Evolutionary conservation across 1,140 invertebrate species (phyloP), one percentile per base, ranked within the genome.

Genomic region (Ctenoplectra terminalis): DNA sequence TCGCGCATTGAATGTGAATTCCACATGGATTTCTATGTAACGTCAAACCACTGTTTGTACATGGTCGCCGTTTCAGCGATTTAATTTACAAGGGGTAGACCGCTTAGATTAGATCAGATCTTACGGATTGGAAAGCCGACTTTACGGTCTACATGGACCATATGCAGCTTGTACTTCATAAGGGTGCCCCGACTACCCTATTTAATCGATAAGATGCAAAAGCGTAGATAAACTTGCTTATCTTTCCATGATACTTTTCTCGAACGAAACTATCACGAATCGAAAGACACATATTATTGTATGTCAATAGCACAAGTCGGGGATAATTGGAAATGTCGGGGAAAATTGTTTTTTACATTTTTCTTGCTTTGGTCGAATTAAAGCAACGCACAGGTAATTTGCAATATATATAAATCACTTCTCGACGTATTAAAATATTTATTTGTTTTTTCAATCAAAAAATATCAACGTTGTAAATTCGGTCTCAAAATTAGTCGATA

Each of bases 1-100:
- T 54, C 40, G 52, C 70, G 52, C 70, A 54, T 76, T 71, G 63
- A 17, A 34, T 54, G 46, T 23, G 67, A 87, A 87, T 76, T 85
- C 70, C 71, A 79, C 52, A 43, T 71, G 79, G 87, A 87, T 67
- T 82, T 82, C 56, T 34, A 79, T 80, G 86, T 88, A 87, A 87
- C 37, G 67, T 84, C 83, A 82, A 88, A 87, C 87, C 85, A 81
- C 85, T 88, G 78, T 87, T 88, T 82, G 85, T 85, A 82, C 23
- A 81, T 63, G 69, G 77, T 69, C 70, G 48, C 40, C 61, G 73
- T 69, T 75, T 78, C 71, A 71, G 69, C 77, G 87, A 85, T 85
- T 83, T 87, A 85, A 87, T 88, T 87, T 80, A 75, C 73, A 88
- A 85, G 78, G 87, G 87, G 86, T 88, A 88, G 86, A 88, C 85